Percentiles rank a stretch among this genome's conserved stretches.
phyloP scores from a whole-genome alignment of 1,140 invertebrate genomes.

The Zaprionus ghesquierei region DNA sequence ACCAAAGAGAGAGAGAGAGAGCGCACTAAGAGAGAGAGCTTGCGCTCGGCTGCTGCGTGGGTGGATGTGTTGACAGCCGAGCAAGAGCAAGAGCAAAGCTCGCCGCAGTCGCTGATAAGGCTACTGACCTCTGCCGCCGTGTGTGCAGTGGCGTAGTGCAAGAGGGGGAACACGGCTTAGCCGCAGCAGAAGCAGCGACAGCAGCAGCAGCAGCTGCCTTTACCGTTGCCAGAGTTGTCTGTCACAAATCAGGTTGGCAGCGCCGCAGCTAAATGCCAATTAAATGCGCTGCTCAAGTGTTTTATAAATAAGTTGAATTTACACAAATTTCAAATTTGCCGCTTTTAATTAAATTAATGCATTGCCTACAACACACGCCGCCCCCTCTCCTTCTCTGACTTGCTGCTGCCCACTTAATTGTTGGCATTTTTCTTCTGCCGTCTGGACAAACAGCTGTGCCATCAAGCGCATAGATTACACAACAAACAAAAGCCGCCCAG shows the following conservation, averaged over 20 bases:
- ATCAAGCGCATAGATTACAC: constrained; percentile 79
- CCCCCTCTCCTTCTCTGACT: not conserved
- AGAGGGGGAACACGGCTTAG: too few species aligned
- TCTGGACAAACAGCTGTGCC: constrained; percentile 78
- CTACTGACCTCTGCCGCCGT: constrained; percentile 70
- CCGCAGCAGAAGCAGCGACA: too few species aligned
- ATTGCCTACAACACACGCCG: constrained; percentile 57
- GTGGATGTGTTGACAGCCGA: constrained; percentile 26
- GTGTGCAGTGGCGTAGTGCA: constrained; percentile 55
- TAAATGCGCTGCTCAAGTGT: constrained; percentile 56
- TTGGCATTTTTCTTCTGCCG: constrained; percentile 74
- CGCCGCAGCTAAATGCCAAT: constrained; percentile 33
- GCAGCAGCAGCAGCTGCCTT: not conserved
- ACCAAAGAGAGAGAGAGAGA: constrained; percentile 13
- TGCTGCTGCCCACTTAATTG: constrained; percentile 69
- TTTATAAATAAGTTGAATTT: constrained; percentile 77
- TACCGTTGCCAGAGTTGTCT: too few species aligned
- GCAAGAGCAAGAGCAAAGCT: constrained; percentile 22
- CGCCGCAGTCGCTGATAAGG: constrained; percentile 59
- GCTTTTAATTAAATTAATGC: constrained; percentile 80
- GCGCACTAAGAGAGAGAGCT: constrained; percentile 1
- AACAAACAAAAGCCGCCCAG: constrained; percentile 77
- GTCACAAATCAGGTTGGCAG: constrained; percentile 49
- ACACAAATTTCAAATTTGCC: constrained; percentile 73
- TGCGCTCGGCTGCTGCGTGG: constrained; percentile 7